Conservation (phyloP, 92 coral and sea anemone genomes). For the Porites divaricata region DNA sequence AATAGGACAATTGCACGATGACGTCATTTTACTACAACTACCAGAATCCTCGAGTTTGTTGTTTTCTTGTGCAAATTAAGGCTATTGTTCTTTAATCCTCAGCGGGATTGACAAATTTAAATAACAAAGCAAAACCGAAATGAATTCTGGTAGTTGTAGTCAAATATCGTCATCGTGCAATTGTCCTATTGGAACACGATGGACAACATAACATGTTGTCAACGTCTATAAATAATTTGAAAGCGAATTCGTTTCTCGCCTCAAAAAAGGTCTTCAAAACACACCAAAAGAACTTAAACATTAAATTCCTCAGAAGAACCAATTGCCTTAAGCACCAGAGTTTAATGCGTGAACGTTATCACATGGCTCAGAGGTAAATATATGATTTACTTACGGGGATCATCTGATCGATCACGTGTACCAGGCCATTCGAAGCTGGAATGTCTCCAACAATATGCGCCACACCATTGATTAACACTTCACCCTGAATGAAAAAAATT, state of each 20-base stretch:
- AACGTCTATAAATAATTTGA: not conserved
- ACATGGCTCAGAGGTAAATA: not conserved
- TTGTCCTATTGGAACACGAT: too few species aligned
- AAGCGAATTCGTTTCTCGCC: not conserved
- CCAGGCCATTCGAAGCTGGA: slow-evolving; percentile 81
- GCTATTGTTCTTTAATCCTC: too few species aligned
- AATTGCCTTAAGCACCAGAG: not conserved
- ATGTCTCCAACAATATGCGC: slow-evolving; percentile 74
- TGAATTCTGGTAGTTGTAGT: too few species aligned
- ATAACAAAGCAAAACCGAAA: too few species aligned
- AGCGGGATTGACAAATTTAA: too few species aligned
- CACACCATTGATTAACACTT: slow-evolving; percentile 72
- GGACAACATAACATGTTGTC: not conserved
- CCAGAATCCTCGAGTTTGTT: too few species aligned
- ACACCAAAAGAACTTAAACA: not conserved
- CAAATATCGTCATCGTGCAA: too few species aligned
- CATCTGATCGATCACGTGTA: slow-evolving; percentile 84
- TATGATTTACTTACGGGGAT: slow-evolving; percentile 68
- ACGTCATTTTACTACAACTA: too few species aligned
- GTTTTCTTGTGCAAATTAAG: too few species aligned
- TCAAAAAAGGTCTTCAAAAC: not conserved
- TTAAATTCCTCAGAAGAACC: too few species aligned
- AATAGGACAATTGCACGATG: too few species aligned
- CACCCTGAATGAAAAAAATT: slow-evolving; percentile 43
- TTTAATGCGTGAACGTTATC: not conserved